Base-by-base conservation (phyloP, 2,113 vertebrate genomes). In the Cairina moschata region DNA sequence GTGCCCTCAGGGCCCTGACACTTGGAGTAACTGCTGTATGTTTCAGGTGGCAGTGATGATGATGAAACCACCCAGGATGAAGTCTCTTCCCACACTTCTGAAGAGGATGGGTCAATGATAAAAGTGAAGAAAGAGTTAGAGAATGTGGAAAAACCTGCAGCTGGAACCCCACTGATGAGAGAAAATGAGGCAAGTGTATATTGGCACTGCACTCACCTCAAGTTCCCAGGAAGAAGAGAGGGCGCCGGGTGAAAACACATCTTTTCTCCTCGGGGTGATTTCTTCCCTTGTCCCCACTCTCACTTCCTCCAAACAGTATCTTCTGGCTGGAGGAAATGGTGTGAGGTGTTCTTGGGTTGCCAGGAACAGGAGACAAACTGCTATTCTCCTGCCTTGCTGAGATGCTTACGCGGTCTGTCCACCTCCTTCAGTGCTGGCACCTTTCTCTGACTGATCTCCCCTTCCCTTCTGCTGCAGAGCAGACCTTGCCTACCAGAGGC, bases 21-120 rank as follows among this genome's bases (percentile, higher is more conserved):
- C 17, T 48, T 84, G 54, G 40, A 96, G 36, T 96, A 79, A 96
- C 75, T 86, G 72, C 67, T 95, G 26, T 91, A 9, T 91, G 40
- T 97, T 98, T 80, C 77, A 98, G 98, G 98, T 96, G 98, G 98
- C 94, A 98, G 98, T 8, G 98, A 98, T 67, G 98, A 98, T 17
- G 98, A 98, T 84, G 98, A 98, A 84, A 98, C 98, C 38, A 98
- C 98, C n/a, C 98, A 98, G 89, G 98, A 98, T 94, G 98, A 98
- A 96, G 96, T 97, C 78, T 98, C 98, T 91, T 98, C 98, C 62
- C 98, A 98, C 60, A 98, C 98, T 2, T 98, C 98, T 6, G 98
- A 98, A 92, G 98, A 98, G 89, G 98, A 98, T 77, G 97, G 97
- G 54, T 95, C 96, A 55, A 44, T 91, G 85, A 94, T 97, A 84